Conservation (phyloP, 2,888 invertebrate species). For the Diarsia brunnea region DNA sequence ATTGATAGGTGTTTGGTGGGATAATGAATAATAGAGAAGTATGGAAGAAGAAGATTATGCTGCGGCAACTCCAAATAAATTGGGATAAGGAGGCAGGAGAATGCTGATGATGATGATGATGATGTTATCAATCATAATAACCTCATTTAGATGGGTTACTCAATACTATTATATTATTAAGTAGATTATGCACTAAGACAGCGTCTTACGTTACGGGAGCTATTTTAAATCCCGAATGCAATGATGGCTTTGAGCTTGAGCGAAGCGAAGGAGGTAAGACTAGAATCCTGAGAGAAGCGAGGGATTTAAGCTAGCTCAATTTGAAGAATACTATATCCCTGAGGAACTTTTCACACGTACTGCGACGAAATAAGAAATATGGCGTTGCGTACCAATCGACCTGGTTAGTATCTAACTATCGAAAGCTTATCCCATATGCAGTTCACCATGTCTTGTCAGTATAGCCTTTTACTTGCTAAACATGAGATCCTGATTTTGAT, state of each 20-base stretch:
- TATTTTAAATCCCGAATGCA: background rate
- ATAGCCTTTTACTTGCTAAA: background rate
- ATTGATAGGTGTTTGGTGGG: too few relatives aligned
- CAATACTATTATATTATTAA: too few relatives aligned
- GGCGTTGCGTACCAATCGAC: background rate
- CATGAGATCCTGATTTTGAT: background rate
- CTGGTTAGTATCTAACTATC: too few relatives aligned
- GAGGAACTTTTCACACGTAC: background rate
- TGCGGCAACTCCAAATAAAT: too few relatives aligned
- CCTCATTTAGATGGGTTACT: too few relatives aligned
- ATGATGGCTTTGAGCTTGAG: background rate
- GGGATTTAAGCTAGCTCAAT: background rate
- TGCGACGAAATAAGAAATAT: background rate
- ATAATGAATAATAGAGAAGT: too few relatives aligned
- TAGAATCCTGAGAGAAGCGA: background rate
- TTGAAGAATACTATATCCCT: background rate
- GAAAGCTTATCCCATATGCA: too few relatives aligned
- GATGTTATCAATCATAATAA: too few relatives aligned
- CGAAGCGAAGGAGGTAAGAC: background rate
- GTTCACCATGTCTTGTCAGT: background rate
- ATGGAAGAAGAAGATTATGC: too few relatives aligned
- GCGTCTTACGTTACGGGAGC: background rate
- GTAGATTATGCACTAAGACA: background rate
- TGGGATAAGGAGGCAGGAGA: too few relatives aligned
- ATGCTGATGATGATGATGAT: too few relatives aligned